A percentile compares a stretch with the other conserved stretches of the same genome.
These are phyloP conservation scores for Eutrigla gurnardus DNA, from an alignment of 2,797 vertebrate genomes.

Conservation along the genomic window DNA sequence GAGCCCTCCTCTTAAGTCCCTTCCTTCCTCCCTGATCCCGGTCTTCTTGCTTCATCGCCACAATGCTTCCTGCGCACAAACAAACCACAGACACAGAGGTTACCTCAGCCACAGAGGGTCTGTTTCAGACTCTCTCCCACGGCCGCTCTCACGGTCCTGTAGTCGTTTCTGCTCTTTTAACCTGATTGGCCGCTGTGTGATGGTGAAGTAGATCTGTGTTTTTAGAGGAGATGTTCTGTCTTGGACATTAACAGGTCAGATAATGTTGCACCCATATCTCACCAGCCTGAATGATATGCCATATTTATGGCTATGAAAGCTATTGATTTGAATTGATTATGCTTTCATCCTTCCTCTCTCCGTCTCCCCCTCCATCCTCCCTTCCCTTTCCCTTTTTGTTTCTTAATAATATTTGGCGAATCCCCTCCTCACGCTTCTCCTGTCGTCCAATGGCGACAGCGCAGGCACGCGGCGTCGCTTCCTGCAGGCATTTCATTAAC, in stretches of 20 bases:
- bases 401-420: constrained; percentile 64
- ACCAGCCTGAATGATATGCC: constrained; percentile 16
- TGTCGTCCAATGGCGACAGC: constrained; percentile 51
- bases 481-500: constrained; percentile 86
- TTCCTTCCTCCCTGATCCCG: constrained; percentile 77
- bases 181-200: background rate
- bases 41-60: constrained; percentile 72
- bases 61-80: constrained; percentile 71
- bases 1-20: constrained; percentile 74
- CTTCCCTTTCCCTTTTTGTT: constrained; percentile 36
- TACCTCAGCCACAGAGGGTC: constrained; percentile 63
- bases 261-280: constrained; percentile 27
- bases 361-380: background rate
- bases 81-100: constrained; percentile 67
- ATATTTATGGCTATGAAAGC: constrained; percentile 27
- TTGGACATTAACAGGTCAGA: constrained; percentile 24
- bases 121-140: constrained; percentile 50
- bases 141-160: constrained; percentile 15
- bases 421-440: constrained; percentile 50
- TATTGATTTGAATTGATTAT: constrained; percentile 48
- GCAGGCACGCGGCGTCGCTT: constrained; percentile 73
- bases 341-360: constrained; percentile 10
- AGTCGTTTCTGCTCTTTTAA: background rate
- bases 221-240: constrained; percentile 1
- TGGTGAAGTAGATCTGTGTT: background rate